Percentiles rank a stretch among this genome's conserved stretches.
Conservation (phyloP, 2,797 vertebrate species). For the Sebastes alutus region DNA sequence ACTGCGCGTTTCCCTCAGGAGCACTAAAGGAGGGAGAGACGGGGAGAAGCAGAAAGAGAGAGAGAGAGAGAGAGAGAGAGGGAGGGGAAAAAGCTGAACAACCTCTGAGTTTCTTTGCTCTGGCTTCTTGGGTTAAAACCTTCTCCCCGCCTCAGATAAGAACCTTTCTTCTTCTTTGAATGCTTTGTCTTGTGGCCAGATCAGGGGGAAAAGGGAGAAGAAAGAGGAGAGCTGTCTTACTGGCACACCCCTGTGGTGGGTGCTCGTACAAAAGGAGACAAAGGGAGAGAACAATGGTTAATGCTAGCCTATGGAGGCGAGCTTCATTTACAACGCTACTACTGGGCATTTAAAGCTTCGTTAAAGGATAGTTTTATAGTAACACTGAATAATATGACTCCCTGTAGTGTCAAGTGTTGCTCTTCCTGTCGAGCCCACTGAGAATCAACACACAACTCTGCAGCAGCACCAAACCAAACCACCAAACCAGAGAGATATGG, state of each 20-base stretch:
- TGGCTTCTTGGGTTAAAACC: constrained; percentile 63
- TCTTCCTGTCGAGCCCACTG: neutral
- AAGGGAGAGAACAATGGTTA: constrained; percentile 54
- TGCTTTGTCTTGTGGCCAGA: constrained; percentile 74
- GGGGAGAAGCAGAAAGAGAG: constrained; percentile 1
- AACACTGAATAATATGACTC: constrained; percentile 14
- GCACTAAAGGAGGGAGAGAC: constrained; percentile 45
- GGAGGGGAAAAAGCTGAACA: constrained; percentile 11
- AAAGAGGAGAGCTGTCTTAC: constrained; percentile 50
- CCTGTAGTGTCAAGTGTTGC: constrained; percentile 5
- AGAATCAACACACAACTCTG: constrained; percentile 1
- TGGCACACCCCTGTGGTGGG: constrained; percentile 63
- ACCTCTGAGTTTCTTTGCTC: constrained; percentile 53
- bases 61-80: neutral
- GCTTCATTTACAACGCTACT: constrained; percentile 22
- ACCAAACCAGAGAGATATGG: neutral
- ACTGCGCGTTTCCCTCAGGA: constrained; percentile 60
- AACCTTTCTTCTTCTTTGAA: constrained; percentile 64
- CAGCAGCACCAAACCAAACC: neutral
- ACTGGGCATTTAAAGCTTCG: constrained; percentile 25
- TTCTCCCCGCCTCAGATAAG: constrained; percentile 68
- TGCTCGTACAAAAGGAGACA: constrained; percentile 53
- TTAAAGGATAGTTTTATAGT: constrained; percentile 7
- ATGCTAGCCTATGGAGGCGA: constrained; percentile 15
- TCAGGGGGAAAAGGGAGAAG: constrained; percentile 51